Percentiles rank a stretch among this genome's conserved stretches.
phyloP scores from a whole-genome alignment of 2,113 vertebrate genomes.

The Mobula birostris region DNA sequence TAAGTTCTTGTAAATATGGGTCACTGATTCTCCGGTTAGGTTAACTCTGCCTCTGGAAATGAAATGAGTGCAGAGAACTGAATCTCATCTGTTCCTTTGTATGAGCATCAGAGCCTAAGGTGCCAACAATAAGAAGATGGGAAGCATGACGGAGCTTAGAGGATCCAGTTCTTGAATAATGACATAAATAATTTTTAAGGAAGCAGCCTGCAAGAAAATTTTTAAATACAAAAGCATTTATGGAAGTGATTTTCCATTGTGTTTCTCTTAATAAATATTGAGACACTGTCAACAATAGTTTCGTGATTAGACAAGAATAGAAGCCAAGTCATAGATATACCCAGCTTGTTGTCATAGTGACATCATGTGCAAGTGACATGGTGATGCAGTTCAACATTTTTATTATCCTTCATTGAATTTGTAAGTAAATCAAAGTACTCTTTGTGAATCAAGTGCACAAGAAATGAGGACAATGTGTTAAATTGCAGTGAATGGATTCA shows the following conservation, averaged over 20 bases:
- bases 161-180: neutral
- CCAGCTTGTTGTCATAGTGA: neutral
- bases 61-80: neutral
- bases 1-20: constrained; percentile 8
- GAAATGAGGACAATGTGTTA: neutral
- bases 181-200: neutral
- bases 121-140: neutral
- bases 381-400: neutral
- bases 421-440: neutral
- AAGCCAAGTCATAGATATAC: neutral
- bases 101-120: neutral
- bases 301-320: neutral
- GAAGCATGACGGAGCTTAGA: neutral
- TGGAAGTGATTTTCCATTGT: neutral
- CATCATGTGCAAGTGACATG: neutral
- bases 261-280: neutral
- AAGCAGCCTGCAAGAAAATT: neutral
- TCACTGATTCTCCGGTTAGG: neutral
- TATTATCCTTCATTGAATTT: neutral
- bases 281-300: neutral
- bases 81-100: neutral
- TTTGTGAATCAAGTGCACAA: neutral
- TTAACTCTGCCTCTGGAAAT: constrained; percentile 1
- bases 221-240: neutral
- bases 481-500: neutral